Evolutionary conservation across 2,888 invertebrate genomes (phyloP), one percentile per base, ranked within the genome.

Genomic region (Drosophila sordidula): DNA sequence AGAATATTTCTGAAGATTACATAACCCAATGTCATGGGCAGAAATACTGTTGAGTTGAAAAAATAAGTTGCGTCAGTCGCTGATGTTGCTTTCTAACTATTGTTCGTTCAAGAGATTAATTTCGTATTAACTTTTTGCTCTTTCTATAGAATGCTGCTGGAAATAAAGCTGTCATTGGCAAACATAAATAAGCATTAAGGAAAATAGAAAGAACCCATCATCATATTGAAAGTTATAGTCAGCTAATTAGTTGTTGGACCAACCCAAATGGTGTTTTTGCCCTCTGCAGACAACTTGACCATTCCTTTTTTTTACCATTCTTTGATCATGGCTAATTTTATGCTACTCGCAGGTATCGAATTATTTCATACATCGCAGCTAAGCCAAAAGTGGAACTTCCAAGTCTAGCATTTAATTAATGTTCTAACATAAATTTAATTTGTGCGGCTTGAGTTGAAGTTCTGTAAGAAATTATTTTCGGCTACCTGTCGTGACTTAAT

Each of bases 361-460:
- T 45, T 42, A 34, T 56, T 72, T 55, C 51, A 52, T 59, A 69
- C 44, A 44, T 72, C 51, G 61, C 54, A 22, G n/a, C 11, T 59
- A 36, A 64, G 58, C 66, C 85, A 58, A 72, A 87, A 67, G 70
- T 58, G 59, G 69, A 50, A 45, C 29, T 56, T 55, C 47, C 11
- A 42, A 41, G 54, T 56, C 52, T 57, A 68, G 64, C 65, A 66
- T 56, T 50, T 72, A 82, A 85, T 87, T 81, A 85, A 82, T 82
- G 81, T 78, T 85, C 75, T 75, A 70, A 70, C 78, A 78, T 81
- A 55, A 72, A 78, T 87, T 87, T 68, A 61, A 67, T 65, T 75
- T 78, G 63, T 34, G 55, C 41, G 69, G 49, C 63, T 42, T 12
- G 22, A 44, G 47, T 12, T 29, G 22, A 44, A 26, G 32, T 47